Conservation (phyloP, 2,888 invertebrate genomes). For the Colletes collaris region DNA sequence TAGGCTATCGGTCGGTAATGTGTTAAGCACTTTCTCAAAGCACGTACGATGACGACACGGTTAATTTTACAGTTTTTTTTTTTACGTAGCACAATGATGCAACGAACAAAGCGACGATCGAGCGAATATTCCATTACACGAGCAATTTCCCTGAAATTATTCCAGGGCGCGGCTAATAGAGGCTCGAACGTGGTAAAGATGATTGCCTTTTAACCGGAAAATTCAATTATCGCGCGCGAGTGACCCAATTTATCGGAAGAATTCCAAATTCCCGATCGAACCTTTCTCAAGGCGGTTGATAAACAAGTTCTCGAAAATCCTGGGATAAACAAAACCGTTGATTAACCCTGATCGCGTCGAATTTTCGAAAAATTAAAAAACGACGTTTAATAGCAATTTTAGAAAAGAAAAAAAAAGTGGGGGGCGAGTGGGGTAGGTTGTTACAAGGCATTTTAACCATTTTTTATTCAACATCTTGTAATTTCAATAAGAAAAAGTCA, state of each 20-base stretch:
- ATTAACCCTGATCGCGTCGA: neutral
- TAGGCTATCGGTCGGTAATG: too few species aligned
- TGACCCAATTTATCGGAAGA: constrained; percentile 57
- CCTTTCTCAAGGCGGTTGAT: neutral
- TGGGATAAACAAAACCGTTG: neutral
- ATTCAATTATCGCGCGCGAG: constrained; percentile 61
- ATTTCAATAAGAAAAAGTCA: too few species aligned
- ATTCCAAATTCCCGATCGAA: constrained; percentile 40
- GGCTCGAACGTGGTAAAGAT: constrained; percentile 57
- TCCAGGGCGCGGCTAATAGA: constrained; percentile 42
- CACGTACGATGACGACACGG: constrained; percentile 34
- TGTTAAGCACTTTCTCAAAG: too few species aligned
- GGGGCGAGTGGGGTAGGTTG: too few species aligned
- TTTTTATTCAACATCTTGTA: too few species aligned
- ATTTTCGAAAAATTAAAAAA: neutral
- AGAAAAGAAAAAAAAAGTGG: too few species aligned
- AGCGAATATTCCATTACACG: constrained; percentile 67
- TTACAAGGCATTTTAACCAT: too few species aligned
- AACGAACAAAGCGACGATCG: constrained; percentile 55
- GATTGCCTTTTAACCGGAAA: constrained; percentile 67
- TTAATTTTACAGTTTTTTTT: constrained; percentile 59
- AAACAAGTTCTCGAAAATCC: constrained; percentile 7
- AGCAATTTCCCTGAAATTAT: constrained; percentile 66
- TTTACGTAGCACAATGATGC: constrained; percentile 38
- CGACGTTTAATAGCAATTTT: too few species aligned